phyloP scores from a whole-genome alignment of 2,888 invertebrate genomes.

The Sinodicranocentrus sp. region DNA sequence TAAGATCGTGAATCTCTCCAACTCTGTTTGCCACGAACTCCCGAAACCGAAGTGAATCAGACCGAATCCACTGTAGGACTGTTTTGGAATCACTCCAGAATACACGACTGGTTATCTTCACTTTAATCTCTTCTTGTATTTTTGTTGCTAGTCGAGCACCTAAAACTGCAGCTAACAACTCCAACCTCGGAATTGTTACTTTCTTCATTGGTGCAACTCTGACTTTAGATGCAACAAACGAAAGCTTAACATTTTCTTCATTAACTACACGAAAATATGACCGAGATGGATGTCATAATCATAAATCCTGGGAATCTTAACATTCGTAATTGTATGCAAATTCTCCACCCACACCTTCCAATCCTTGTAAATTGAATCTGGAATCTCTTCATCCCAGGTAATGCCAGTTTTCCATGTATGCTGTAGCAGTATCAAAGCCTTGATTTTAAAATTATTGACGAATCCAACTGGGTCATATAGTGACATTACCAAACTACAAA shows the following conservation, averaged over 20 bases:
- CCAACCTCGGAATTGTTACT: conserved; percentile 64
- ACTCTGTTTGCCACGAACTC: conserved; percentile 69
- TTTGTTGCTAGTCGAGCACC: conserved; percentile 31
- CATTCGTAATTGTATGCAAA: background rate
- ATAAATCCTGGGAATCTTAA: background rate
- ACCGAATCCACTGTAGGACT: conserved; percentile 63
- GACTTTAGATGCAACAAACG: conserved; percentile 47
- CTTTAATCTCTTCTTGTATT: conserved; percentile 6
- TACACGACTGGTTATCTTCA: background rate
- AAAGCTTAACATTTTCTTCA: background rate
- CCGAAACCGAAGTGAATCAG: conserved; percentile 41
- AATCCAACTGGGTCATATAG: conserved; percentile 77
- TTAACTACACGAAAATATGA: too few species aligned
- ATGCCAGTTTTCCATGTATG: conserved; percentile 74
- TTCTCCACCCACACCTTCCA: conserved; percentile 61
- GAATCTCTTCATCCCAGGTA: conserved; percentile 77
- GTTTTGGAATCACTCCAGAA: conserved; percentile 67
- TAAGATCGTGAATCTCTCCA: conserved; percentile 70
- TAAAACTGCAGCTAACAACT: conserved; percentile 64
- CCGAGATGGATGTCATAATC: too few species aligned
- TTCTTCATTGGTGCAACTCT: conserved; percentile 55
- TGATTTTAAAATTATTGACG: conserved; percentile 73
- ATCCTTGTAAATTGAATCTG: background rate
- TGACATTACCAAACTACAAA: conserved; percentile 73
- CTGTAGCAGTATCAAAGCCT: conserved; percentile 76